Percentiles rank a stretch among this genome's conserved stretches.
Evolutionary conservation across 1,140 invertebrate species (phyloP).

Genomic region (Pogonomyrmex californicus): DNA sequence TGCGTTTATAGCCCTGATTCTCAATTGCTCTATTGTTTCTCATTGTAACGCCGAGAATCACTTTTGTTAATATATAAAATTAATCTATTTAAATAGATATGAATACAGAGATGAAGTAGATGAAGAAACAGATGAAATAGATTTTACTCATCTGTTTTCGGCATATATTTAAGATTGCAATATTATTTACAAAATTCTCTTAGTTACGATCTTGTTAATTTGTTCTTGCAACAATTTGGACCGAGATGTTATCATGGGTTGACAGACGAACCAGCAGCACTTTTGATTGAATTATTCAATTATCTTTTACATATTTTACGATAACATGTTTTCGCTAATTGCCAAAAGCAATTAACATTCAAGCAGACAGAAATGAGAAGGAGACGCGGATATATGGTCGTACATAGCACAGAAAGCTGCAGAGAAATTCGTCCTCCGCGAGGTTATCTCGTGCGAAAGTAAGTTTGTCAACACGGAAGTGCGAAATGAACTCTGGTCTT

Average conservation of each 20-base stretch:
- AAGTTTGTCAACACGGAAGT: constrained; percentile 18
- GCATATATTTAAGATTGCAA: not conserved
- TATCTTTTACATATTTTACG: not conserved
- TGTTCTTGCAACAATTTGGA: not conserved
- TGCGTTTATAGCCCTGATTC: too few species aligned
- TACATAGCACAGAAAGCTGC: not conserved
- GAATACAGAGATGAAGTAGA: too few species aligned
- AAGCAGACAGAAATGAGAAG: not conserved
- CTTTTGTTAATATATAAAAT: too few species aligned
- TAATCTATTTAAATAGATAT: too few species aligned
- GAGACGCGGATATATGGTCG: not conserved
- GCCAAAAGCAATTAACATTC: not conserved
- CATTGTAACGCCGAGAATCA: too few species aligned
- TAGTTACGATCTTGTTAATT: not conserved
- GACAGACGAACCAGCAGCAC: not conserved
- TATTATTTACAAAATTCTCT: constrained; percentile 13
- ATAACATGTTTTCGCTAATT: not conserved
- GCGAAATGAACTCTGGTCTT: not conserved
- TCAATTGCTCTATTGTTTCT: too few species aligned
- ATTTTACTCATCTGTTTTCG: not conserved
- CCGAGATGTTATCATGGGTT: too few species aligned
- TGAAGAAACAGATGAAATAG: not conserved
- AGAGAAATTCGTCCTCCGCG: not conserved
- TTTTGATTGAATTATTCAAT: not conserved
- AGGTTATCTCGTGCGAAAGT: constrained; percentile 34